Percentiles rank a stretch among this genome's conserved stretches.
These are phyloP conservation scores for Melanotaenia nigrans DNA, from an alignment of 2,797 vertebrate species.

Conservation along the genomic window DNA sequence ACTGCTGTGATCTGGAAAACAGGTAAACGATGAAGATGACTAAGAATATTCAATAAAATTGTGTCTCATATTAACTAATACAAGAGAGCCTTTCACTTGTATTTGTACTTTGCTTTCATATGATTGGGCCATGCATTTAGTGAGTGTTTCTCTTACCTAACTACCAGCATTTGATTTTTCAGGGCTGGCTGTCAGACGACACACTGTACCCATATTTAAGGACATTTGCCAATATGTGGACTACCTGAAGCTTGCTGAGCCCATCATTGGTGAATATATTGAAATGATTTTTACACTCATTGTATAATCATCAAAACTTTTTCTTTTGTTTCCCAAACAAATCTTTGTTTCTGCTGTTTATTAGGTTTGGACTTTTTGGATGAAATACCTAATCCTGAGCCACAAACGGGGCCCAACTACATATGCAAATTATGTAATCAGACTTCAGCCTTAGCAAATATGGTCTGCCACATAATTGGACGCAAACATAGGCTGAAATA, in stretches of 20 bases:
- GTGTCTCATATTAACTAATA: not conserved
- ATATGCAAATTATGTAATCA: constrained; percentile 74
- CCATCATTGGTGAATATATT: constrained; percentile 81
- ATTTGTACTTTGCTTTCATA: not conserved
- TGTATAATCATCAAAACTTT: not conserved
- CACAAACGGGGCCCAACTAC: constrained; percentile 63
- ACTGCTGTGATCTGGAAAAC: too few relatives aligned
- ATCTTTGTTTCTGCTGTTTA: constrained; percentile 4
- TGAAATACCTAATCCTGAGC: constrained; percentile 61
- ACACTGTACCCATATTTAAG: constrained; percentile 69
- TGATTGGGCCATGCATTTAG: not conserved
- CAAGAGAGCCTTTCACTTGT: not conserved
- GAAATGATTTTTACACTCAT: rapidly evolving
- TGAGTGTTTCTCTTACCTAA: not conserved
- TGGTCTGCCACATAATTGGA: constrained; percentile 81
- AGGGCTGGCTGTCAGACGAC: constrained; percentile 63
- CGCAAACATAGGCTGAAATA: constrained; percentile 86
- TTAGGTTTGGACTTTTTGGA: constrained; percentile 78
- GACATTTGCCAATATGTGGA: constrained; percentile 80
- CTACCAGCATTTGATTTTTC: constrained; percentile 28
- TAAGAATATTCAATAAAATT: too few relatives aligned
- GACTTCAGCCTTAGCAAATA: constrained; percentile 66
- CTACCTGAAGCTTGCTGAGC: constrained; percentile 83
- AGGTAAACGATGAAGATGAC: too few relatives aligned
- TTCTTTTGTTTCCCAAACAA: not conserved